phyloP scores from a whole-genome alignment of 2,113 vertebrate genomes.

The Sporophila hypoxantha region DNA sequence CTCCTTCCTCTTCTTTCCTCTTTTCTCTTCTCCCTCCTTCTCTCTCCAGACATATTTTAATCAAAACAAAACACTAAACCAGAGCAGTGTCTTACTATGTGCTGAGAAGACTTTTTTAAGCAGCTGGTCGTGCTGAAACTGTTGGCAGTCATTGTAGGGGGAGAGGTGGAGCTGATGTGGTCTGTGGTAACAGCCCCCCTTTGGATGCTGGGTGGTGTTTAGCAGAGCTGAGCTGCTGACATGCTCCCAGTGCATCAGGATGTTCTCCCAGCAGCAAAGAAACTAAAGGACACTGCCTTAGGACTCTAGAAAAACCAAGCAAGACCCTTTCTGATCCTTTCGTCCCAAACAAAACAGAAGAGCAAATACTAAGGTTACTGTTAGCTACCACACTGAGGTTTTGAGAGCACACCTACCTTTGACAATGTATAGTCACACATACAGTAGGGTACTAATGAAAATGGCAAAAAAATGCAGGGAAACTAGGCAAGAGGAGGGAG shows the following conservation, averaged over 20 bases:
- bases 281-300: not conserved
- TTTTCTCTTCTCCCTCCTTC: not conserved
- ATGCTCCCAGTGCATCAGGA: not conserved
- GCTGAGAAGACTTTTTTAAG: not conserved
- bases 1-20: not conserved
- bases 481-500: not conserved
- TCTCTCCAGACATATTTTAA: not conserved
- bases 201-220: not conserved
- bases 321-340: not conserved
- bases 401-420: not conserved
- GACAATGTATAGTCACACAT: not conserved
- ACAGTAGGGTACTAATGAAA: not conserved
- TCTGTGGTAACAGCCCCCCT: accelerated
- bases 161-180: not conserved
- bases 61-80: not conserved
- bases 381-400: not conserved
- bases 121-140: not conserved
- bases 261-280: not conserved
- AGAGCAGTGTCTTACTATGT: not conserved
- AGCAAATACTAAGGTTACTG: not conserved
- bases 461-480: not conserved
- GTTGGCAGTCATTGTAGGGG: not conserved
- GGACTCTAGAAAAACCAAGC: not conserved
- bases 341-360: not conserved
- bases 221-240: not conserved